These are phyloP conservation scores for Bufo gargarizans DNA, from an alignment of 2,113 vertebrate species.

Conservation along the genomic window DNA sequence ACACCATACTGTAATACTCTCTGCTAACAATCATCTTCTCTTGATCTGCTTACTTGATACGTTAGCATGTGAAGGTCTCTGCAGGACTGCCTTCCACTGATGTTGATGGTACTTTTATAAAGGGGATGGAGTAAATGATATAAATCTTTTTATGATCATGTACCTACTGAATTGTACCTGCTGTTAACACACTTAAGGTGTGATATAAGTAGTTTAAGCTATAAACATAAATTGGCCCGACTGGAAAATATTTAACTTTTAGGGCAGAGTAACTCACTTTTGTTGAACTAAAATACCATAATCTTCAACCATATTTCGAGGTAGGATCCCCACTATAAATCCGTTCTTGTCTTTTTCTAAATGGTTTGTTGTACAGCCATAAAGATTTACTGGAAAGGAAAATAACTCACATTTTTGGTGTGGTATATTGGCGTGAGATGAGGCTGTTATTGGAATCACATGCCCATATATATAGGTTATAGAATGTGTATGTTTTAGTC, in stretches of 20 bases:
- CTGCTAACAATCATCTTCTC: not conserved
- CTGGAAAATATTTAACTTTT: constrained; percentile 26
- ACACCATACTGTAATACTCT: not conserved
- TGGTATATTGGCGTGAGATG: not conserved
- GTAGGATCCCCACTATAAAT: not conserved
- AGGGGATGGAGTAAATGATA: not conserved
- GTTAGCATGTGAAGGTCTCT: not conserved
- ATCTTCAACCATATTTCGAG: not conserved
- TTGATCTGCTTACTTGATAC: not conserved
- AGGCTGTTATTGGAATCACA: not conserved
- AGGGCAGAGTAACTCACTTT: not conserved
- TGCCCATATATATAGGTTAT: not conserved
- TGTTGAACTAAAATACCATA: not conserved
- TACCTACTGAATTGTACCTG: too few species aligned
- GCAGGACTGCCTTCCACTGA: not conserved
- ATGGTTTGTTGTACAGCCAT: not conserved
- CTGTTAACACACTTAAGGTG: too few species aligned
- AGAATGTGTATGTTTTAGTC: not conserved
- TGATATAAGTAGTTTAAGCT: not conserved
- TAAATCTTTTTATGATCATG: not conserved
- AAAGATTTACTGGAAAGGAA: not conserved
- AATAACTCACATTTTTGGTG: not conserved
- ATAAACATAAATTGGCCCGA: not conserved
- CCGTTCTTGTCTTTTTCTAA: not conserved
- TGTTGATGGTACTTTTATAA: not conserved